phyloP scores from a whole-genome alignment of 2,888 invertebrate genomes.

The Achlya flavicornis region DNA sequence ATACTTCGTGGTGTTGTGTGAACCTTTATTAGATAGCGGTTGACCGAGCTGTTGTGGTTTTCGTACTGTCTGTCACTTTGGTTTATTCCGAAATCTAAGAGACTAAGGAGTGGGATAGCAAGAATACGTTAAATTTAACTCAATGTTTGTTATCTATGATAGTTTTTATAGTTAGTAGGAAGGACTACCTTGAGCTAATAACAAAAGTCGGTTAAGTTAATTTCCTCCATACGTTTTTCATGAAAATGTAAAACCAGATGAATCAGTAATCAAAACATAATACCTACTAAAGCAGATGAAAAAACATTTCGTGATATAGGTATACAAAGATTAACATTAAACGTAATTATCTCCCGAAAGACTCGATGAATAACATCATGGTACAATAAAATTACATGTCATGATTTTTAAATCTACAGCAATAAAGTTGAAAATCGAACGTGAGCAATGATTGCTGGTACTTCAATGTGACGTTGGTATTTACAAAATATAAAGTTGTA shows the following conservation, averaged over 20 bases:
- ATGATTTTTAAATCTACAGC: not conserved
- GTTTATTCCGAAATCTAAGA: not conserved
- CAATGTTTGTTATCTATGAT: not conserved
- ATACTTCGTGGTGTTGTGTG: not conserved
- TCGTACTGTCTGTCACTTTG: not conserved
- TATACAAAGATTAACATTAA: not conserved
- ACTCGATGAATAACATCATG: not conserved
- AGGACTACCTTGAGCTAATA: not conserved
- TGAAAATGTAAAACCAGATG: no score
- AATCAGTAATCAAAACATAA: no score
- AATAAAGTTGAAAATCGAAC: not conserved
- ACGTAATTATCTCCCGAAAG: not conserved
- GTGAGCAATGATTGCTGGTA: not conserved
- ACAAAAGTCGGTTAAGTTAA: not conserved
- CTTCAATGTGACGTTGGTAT: slow-evolving; percentile 1
- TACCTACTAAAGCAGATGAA: no score
- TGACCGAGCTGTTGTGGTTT: not conserved
- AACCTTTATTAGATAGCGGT: not conserved
- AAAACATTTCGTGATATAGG: no score
- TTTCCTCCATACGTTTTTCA: no score
- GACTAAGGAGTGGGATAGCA: not conserved
- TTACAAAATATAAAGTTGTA: slow-evolving; percentile 15
- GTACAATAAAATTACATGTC: not conserved
- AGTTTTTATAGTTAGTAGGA: not conserved
- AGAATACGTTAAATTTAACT: not conserved